These are phyloP conservation scores for Periplaneta americana DNA, from an alignment of 1,140 invertebrate species.

Conservation along the genomic window DNA sequence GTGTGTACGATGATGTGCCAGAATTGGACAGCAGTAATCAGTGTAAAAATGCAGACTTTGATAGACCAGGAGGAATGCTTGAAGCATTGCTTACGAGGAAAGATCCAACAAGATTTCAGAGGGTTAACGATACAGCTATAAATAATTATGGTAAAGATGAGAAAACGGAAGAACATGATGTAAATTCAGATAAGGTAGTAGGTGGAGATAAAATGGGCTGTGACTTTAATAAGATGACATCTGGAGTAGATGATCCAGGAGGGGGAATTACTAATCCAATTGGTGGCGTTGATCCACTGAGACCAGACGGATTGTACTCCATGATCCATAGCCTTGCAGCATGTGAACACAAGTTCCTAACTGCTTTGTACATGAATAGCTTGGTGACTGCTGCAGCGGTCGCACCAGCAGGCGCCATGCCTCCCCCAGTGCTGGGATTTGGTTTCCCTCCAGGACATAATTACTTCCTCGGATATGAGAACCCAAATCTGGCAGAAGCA, in stretches of 20 bases:
- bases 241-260: neutral
- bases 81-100: neutral
- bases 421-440: neutral
- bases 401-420: neutral
- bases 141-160: neutral
- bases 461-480: neutral
- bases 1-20: neutral
- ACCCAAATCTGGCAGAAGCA: neutral
- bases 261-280: neutral
- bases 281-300: neutral
- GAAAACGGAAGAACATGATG: neutral
- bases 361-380: constrained; percentile 54
- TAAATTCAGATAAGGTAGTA: neutral
- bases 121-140: neutral
- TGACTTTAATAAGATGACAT: neutral
- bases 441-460: constrained; percentile 1
- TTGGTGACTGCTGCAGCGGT: constrained; percentile 29
- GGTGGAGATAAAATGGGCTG: neutral
- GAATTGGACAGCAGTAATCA: neutral
- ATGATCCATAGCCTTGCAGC: constrained; percentile 38
- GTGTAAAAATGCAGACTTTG: neutral
- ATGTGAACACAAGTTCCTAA: constrained; percentile 50
- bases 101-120: neutral
- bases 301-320: constrained; percentile 25
- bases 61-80: neutral